Conservation (phyloP, 2,888 invertebrate species). For the Catocala nupta region DNA sequence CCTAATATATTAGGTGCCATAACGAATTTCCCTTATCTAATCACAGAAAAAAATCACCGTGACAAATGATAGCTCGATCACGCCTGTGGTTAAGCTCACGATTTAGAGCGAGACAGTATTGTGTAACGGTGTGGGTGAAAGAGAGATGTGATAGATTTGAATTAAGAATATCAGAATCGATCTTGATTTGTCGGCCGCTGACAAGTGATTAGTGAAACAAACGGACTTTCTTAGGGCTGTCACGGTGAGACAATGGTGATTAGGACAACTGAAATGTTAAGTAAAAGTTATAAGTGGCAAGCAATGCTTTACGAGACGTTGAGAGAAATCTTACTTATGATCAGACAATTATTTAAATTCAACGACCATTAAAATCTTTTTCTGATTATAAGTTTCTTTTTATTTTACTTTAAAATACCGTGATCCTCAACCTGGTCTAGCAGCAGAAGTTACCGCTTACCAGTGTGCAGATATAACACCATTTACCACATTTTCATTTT, state of each 20-base stretch:
- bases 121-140: conserved; percentile 26
- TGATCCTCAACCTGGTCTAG: too few relatives aligned
- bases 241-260: conserved; percentile 8
- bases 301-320: not conserved
- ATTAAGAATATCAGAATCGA: conserved; percentile 81
- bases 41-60: conserved; percentile 71
- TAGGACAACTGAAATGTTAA: not conserved
- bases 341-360: too few relatives aligned
- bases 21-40: conserved; percentile 73
- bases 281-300: not conserved
- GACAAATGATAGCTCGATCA: conserved; percentile 76
- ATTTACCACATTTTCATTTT: too few relatives aligned
- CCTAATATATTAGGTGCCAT: conserved; percentile 75
- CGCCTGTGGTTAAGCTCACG: conserved; percentile 50
- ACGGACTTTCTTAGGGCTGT: conserved; percentile 47
- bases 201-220: conserved; percentile 79
- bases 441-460: too few relatives aligned
- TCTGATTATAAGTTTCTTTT: too few relatives aligned
- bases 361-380: too few relatives aligned
- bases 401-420: too few relatives aligned
- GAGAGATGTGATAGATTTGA: conserved; percentile 64
- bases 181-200: conserved; percentile 83
- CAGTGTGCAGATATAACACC: too few relatives aligned
- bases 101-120: conserved; percentile 31
- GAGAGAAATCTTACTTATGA: too few relatives aligned